Base-by-base conservation (phyloP, 92 coral and sea anemone species). In the Palythoa grandiflora region DNA sequence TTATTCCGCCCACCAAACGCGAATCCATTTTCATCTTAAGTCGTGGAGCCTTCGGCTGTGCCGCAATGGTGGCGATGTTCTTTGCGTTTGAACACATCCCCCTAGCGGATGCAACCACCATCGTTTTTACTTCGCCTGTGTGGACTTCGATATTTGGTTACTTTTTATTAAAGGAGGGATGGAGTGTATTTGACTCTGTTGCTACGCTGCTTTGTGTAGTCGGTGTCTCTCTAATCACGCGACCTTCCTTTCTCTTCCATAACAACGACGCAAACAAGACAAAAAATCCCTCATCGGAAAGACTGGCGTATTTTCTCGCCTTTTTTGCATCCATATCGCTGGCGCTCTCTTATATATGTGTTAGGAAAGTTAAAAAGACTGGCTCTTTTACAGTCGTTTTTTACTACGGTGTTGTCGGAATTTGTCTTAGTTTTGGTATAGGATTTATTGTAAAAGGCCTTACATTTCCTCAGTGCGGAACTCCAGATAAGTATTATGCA, bases 21-120 rank as follows among this genome's bases (percentile, higher is more conserved):
- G 90, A 68, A 59, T 68, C 48, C 17, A 2, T 28, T 74, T 91
- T 54, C 83, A 89, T 71, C 10, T 84, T 16, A 61, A 92, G 44
- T 87, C 90, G 10, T 91, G 95, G 37, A 9, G 88, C 17, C 28
- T 84, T 80, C 93, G 96, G 13, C 53, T 88, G 20, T 39, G 89
- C 55, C 0, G 92, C 92, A 3, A 89, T 93, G 94, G 53, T 73
- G 37, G 74, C 87, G 2, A 85, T 88, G 76, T 55, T 90, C 48
- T 96, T 90, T 60, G 91, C 98, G 0, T 79, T 93, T 8, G 91
- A 96, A 65, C 92, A 93, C 88, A 96, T 96, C 93, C 95, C 96
- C 28, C 44, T 96, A n/a, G 94, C 95, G 0, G 98, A 96, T 28
- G 95, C 98, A 10, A 94, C 94, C 13, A 96, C 93, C 6, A 83